Conservation (phyloP, 2,888 invertebrate genomes). For the Brenthis hecate region DNA sequence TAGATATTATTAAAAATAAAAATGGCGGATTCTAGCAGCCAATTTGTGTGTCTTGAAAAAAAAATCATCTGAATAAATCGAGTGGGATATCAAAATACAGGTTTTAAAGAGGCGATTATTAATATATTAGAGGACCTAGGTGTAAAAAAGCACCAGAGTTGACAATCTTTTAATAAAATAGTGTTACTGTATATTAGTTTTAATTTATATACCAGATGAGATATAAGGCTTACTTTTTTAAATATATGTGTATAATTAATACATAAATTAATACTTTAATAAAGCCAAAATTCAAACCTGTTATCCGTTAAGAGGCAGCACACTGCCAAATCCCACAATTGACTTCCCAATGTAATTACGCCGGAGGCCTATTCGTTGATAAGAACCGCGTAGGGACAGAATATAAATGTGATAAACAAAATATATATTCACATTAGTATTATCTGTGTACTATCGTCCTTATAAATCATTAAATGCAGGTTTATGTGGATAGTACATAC, state of each 20-base stretch:
- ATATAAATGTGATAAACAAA: constrained; percentile 40
- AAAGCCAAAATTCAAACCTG: constrained; percentile 20
- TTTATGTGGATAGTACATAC: not conserved
- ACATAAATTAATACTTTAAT: constrained; percentile 12
- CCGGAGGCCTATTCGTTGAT: constrained; percentile 50
- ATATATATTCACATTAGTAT: constrained; percentile 24
- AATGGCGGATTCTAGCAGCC: too few relatives aligned
- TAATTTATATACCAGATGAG: too few relatives aligned
- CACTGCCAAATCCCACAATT: constrained; percentile 54
- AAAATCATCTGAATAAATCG: too few relatives aligned
- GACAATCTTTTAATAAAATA: too few relatives aligned
- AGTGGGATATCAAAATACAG: too few relatives aligned
- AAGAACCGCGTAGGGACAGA: constrained; percentile 48
- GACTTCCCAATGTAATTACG: constrained; percentile 58
- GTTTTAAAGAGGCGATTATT: too few relatives aligned
- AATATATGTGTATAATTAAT: not conserved
- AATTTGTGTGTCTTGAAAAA: too few relatives aligned
- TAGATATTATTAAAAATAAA: too few relatives aligned
- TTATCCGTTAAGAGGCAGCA: constrained; percentile 35
- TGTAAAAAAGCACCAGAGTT: too few relatives aligned
- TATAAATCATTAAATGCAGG: constrained; percentile 2
- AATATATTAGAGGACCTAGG: too few relatives aligned
- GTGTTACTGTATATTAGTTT: too few relatives aligned
- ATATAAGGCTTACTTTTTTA: too few relatives aligned
- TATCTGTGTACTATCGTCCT: constrained; percentile 11